Evolutionary conservation across 23 tunicate genomes (phyloP).

Genomic region (Halocynthia roretzi): DNA sequence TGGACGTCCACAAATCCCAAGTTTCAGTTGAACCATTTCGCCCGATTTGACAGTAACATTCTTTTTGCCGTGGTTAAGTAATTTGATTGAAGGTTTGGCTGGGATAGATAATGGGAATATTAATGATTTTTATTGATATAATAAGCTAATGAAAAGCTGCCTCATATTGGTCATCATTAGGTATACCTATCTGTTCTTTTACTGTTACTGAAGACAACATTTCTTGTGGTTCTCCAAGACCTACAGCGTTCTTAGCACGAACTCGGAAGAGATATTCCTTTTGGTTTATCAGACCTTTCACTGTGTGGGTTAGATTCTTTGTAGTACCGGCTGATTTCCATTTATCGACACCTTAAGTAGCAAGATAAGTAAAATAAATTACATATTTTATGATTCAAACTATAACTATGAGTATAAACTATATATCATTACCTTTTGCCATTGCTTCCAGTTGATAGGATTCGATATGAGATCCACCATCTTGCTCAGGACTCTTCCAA

Average conservation of each 20-base stretch:
- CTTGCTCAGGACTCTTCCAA: constrained; percentile 73
- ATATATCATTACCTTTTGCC: constrained; percentile 26
- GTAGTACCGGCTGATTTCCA: constrained; percentile 44
- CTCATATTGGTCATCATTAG: not conserved
- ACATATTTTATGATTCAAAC: not conserved
- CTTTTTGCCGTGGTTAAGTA: not conserved
- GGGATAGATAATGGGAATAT: not conserved
- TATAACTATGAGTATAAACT: not conserved
- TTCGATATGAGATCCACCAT: constrained; percentile 71
- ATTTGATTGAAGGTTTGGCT: constrained; percentile 15
- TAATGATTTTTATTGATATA: not conserved
- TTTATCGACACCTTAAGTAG: constrained; percentile 45
- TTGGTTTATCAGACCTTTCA: constrained; percentile 67
- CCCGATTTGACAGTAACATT: constrained; percentile 56
- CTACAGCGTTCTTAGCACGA: constrained; percentile 75
- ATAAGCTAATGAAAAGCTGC: not conserved
- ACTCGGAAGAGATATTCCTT: constrained; percentile 80
- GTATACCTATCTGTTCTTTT: constrained; percentile 33
- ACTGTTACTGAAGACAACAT: constrained; percentile 67
- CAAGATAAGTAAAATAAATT: not conserved
- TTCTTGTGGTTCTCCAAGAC: constrained; percentile 75
- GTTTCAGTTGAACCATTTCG: constrained; percentile 29
- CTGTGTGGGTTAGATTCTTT: constrained; percentile 23
- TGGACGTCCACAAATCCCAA: constrained; percentile 72
- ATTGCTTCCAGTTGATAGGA: constrained; percentile 74